Evolutionary conservation across 2,888 invertebrate species (phyloP), one percentile per base, ranked within the genome.

Genomic region (Drosophila neonasuta): DNA sequence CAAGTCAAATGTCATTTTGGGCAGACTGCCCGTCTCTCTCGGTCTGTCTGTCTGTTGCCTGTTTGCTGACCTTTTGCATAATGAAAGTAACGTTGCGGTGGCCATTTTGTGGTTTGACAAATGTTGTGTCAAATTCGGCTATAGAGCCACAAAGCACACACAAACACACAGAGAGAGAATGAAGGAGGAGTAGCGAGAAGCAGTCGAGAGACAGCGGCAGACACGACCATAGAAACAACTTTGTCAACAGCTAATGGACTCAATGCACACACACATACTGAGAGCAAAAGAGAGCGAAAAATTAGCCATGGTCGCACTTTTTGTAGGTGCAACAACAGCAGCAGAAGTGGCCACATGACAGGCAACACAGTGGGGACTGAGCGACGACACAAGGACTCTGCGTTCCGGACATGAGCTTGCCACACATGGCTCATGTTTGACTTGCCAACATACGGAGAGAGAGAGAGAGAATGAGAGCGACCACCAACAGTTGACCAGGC

Each of bases 171-270:
- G 10, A 68, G 39, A 63, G 51, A 51, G 73, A 11, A 30, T 61
- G 30, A 63, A 24, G 45, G 30, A 49, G 15, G n/a, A n/a, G 32
- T 10, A 5, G 13, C 10, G 34, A 46, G 34, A 30, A 48, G 48
- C 5, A 13, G 13, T 8, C 29, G 13, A 54, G 52, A 68, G 41
- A 54, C 20, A 55, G 60, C 46, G 46, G 48, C 41, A 61, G 65
- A 68, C 63, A 68, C 65, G 68, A 60, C 68, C 50, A 65, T 61
- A 55, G 74, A 61, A 61, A 80, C 77, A 82, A 83, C 79, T 86
- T 86, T 83, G 82, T 83, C 84, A 87, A 84, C 86, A 87, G 87
- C 87, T 84, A 84, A 84, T 87, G 83, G 84, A 87, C 83, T 85
- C 76, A 3, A 55, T 20, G 32, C 54, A 55, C 44, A 64, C 49